Evolutionary conservation across 2,888 invertebrate genomes (phyloP).

Genomic region (Epistrophe grossulariae): DNA sequence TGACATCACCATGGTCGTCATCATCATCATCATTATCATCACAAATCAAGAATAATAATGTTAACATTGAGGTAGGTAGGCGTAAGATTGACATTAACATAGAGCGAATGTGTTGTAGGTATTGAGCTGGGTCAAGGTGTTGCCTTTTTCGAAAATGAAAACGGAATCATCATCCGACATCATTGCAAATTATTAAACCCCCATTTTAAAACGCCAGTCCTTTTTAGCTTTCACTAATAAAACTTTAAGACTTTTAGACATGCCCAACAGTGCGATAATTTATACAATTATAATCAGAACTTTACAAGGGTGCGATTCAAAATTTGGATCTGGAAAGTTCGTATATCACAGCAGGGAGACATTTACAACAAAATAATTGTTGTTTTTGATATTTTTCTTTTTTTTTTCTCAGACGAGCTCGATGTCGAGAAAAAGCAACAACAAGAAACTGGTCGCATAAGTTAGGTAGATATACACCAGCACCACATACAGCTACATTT

Average conservation of each 20-base stretch:
- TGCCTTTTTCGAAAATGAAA: background rate
- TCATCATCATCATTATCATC: background rate
- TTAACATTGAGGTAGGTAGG: conserved; percentile 17
- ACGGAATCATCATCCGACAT: background rate
- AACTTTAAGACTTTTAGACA: background rate
- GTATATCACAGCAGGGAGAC: background rate
- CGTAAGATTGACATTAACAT: conserved; percentile 9
- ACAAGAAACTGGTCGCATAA: background rate
- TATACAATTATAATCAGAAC: background rate
- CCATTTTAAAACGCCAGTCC: background rate
- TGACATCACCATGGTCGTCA: conserved; percentile 13
- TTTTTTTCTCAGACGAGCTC: background rate
- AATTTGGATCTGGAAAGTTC: background rate
- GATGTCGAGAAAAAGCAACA: background rate
- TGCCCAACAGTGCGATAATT: background rate
- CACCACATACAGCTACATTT: too few species aligned
- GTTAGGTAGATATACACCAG: too few species aligned
- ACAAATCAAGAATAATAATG: conserved; percentile 8
- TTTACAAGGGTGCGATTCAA: background rate
- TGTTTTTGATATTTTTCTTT: background rate
- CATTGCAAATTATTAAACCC: background rate
- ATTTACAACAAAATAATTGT: conserved; percentile 6
- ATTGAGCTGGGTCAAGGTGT: conserved; percentile 2
- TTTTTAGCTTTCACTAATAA: background rate
- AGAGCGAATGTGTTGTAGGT: background rate